These are phyloP conservation scores for Imbricaverruca yamaguchii DNA, from an alignment of 2,888 invertebrate genomes.

Conservation along the genomic window DNA sequence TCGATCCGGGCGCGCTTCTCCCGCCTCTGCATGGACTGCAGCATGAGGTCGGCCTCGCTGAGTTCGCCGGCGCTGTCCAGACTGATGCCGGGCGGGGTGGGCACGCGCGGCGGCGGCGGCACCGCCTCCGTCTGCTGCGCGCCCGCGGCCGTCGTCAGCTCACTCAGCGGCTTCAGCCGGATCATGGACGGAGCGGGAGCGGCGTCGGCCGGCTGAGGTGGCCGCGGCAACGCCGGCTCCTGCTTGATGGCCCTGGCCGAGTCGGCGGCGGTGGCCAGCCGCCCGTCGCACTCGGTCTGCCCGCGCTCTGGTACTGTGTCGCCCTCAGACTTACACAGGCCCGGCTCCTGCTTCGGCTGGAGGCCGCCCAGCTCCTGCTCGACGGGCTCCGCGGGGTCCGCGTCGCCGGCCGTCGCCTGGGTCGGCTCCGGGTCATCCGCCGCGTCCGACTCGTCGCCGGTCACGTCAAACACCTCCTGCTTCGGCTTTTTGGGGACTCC, in stretches of 20 bases:
- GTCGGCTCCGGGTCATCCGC: background rate
- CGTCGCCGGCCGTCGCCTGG: no score
- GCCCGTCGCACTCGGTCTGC: no score
- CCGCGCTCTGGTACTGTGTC: no score
- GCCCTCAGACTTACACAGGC: background rate
- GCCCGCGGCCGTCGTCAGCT: conserved; percentile 13
- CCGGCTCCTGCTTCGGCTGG: background rate
- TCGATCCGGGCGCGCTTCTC: background rate
- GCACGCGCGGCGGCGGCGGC: conserved; percentile 20
- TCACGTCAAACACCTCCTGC: background rate
- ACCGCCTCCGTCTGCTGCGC: background rate
- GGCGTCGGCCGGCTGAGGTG: background rate
- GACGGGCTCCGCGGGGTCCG: background rate
- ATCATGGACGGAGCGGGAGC: background rate
- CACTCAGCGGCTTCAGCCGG: background rate
- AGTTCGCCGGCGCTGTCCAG: background rate
- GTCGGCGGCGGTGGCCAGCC: no score
- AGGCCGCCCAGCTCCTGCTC: background rate
- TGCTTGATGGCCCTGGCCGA: background rate
- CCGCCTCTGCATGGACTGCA: background rate
- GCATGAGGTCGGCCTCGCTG: conserved; percentile 3
- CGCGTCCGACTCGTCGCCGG: background rate
- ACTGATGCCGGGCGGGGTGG: conserved; percentile 26
- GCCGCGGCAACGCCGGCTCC: background rate
- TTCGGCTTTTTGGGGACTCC: background rate